phyloP scores from a whole-genome alignment of 2,113 vertebrate genomes.

The Protobothrops flavoviridis region DNA sequence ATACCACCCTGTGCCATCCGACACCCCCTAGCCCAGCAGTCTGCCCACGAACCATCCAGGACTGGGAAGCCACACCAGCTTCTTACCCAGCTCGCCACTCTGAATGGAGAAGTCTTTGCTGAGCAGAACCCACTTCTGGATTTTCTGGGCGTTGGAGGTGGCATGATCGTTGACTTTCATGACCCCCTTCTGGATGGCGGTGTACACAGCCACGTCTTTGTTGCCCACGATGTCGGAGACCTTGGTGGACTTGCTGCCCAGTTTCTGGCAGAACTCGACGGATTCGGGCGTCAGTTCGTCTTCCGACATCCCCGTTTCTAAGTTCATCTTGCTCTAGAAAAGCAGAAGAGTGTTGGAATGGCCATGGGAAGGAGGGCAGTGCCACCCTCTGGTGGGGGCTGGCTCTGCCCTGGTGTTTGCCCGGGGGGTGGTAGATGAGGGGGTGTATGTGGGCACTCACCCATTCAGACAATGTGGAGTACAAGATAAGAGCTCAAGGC shows the following conservation, averaged over 20 bases:
- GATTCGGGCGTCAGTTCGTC: conserved; percentile 79
- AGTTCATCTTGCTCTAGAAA: conserved; percentile 74
- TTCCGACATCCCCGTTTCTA: conserved; percentile 67
- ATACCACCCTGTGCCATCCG: background rate
- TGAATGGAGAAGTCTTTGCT: conserved; percentile 83
- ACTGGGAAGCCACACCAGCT: background rate
- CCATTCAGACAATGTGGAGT: background rate
- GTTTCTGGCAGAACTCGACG: conserved; percentile 69
- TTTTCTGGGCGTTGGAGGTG: conserved; percentile 80
- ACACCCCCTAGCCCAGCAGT: background rate
- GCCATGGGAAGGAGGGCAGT: background rate
- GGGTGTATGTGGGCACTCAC: background rate
- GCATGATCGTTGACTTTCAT: conserved; percentile 76
- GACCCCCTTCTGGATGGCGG: conserved; percentile 84
- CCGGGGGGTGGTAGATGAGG: background rate
- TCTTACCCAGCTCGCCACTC: conserved; percentile 88
- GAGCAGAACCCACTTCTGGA: conserved; percentile 88
- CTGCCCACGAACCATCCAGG: background rate
- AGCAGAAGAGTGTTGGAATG: background rate
- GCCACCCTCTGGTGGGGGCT: background rate
- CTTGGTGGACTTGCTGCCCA: conserved; percentile 79
- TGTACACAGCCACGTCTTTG: conserved; percentile 70
- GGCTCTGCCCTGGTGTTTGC: background rate
- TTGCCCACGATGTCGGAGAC: conserved; percentile 76
- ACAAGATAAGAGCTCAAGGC: background rate